A percentile compares a stretch with the other conserved stretches of the same genome.
Evolutionary conservation across 1,140 invertebrate species (phyloP).

Genomic region (Bombus superbus): DNA sequence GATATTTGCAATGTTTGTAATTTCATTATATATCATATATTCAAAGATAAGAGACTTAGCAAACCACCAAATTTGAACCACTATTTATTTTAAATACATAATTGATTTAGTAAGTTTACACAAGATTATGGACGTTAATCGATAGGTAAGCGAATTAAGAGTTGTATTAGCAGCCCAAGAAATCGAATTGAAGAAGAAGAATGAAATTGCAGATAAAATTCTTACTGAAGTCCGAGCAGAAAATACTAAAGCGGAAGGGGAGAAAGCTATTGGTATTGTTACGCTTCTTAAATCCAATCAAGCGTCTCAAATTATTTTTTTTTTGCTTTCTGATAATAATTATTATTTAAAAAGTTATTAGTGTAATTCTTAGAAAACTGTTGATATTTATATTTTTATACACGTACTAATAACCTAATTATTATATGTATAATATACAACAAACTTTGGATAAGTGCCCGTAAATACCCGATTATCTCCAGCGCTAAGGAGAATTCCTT

Average conservation of each 20-base stretch:
- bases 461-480: no score
- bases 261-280: slow-evolving; percentile 89
- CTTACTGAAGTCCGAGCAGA: slow-evolving; percentile 95
- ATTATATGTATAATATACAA: background rate
- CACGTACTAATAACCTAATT: background rate
- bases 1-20: background rate
- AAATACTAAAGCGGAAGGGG: slow-evolving; percentile 94
- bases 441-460: no score
- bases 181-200: slow-evolving; percentile 93
- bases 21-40: background rate
- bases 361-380: background rate
- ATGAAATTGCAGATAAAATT: slow-evolving; percentile 94
- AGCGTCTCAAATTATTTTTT: background rate
- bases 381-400: background rate
- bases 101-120: background rate
- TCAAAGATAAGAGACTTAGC: background rate
- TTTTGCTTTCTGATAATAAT: background rate
- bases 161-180: slow-evolving; percentile 94
- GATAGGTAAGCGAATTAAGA: slow-evolving; percentile 87
- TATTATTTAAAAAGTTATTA: background rate
- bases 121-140: background rate
- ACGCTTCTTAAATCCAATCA: background rate
- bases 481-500: no score
- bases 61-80: no score
- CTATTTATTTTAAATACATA: background rate